A percentile compares a stretch with the other conserved stretches of the same genome.
Evolutionary conservation across 2,113 vertebrate species (phyloP).

Genomic region (Heloderma charlesbogerti): DNA sequence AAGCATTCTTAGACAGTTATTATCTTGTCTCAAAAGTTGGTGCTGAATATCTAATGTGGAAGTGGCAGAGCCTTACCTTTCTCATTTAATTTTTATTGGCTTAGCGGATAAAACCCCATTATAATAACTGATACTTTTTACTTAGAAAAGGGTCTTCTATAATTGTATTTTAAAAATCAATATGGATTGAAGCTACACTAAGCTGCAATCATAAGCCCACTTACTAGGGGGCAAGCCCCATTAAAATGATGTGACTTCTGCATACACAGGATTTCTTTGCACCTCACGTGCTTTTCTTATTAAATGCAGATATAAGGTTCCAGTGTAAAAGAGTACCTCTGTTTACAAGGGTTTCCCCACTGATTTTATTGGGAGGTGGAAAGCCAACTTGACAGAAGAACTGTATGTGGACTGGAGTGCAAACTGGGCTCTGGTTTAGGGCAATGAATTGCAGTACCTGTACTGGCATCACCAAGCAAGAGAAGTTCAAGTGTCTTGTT

Average conservation of each 20-base stretch:
- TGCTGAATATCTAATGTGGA: neutral
- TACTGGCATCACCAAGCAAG: neutral
- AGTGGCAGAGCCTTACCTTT: neutral
- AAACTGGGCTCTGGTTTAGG: neutral
- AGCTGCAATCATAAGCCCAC: too few species aligned
- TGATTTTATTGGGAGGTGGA: neutral
- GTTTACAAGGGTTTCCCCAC: neutral
- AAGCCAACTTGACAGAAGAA: neutral
- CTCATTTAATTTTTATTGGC: slow-evolving; percentile 1
- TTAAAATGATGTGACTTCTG: neutral
- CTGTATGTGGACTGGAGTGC: too few species aligned
- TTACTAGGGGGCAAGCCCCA: too few species aligned
- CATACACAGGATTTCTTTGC: neutral
- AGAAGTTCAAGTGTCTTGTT: neutral
- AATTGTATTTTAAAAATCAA: neutral
- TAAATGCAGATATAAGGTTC: too few species aligned
- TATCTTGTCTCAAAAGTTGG: neutral
- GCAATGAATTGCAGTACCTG: neutral
- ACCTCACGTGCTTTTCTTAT: neutral
- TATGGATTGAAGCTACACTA: neutral
- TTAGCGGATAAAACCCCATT: neutral
- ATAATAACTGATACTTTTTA: neutral
- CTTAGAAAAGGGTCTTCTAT: neutral
- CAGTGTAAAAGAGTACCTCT: too few species aligned
- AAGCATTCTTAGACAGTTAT: neutral